These are phyloP conservation scores for Myrmophylax atrothorax DNA, from an alignment of 2,113 vertebrate species.

Conservation along the genomic window DNA sequence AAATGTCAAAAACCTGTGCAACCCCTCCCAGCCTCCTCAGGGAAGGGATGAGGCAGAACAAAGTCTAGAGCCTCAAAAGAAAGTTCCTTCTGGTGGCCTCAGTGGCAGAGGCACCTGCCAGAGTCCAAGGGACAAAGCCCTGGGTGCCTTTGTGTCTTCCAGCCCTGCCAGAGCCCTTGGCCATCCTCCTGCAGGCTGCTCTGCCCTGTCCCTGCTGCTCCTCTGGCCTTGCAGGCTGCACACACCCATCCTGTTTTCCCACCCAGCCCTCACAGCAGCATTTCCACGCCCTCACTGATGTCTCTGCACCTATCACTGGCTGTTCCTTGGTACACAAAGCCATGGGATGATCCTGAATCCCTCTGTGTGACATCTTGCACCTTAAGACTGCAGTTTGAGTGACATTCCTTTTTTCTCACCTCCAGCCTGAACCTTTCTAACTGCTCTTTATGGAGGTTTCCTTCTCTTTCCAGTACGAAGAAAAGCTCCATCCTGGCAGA, in stretches of 20 bases:
- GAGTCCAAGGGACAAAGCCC: not conserved
- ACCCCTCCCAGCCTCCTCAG: too few species aligned
- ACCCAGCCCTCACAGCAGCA: not conserved
- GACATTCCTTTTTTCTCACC: not conserved
- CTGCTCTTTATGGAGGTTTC: not conserved
- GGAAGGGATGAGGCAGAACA: not conserved
- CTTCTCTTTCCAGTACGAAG: not conserved
- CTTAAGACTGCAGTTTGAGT: not conserved
- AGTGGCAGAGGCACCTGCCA: not conserved
- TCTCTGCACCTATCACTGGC: not conserved
- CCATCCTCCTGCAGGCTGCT: not conserved
- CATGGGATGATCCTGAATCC: not conserved
- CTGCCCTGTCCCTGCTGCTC: not conserved
- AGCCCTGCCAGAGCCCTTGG: not conserved
- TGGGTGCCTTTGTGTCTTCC: not conserved
- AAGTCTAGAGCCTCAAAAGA: not conserved
- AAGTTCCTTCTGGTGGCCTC: not conserved
- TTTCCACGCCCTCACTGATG: not conserved
- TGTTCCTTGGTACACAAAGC: not conserved
- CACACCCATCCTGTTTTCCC: not conserved
- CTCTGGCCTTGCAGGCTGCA: not conserved
- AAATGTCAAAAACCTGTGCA: too few species aligned
- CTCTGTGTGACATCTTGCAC: too few species aligned
- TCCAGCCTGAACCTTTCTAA: not conserved
- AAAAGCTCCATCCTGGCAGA: not conserved